These are phyloP conservation scores for Nesoenas mayeri DNA, from an alignment of 2,113 vertebrate species.

Conservation along the genomic window DNA sequence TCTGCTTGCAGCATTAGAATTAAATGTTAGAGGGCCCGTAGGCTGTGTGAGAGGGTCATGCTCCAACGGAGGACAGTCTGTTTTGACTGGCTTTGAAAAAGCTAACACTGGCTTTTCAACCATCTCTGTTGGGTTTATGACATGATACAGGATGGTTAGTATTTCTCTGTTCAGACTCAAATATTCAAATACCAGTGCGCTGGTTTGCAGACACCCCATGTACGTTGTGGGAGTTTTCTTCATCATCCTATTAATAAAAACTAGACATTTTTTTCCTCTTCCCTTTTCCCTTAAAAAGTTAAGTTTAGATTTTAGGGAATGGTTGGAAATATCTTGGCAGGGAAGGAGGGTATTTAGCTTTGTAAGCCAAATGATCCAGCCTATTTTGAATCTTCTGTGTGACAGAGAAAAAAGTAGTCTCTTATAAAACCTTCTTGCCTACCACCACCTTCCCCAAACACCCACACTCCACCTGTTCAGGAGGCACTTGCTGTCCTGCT, in stretches of 20 bases:
- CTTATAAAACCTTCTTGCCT: neutral
- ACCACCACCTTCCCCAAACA: neutral
- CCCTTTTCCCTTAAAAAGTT: neutral
- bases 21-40: neutral
- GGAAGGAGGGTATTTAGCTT: neutral
- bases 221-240: neutral
- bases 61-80: neutral
- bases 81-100: neutral
- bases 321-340: neutral
- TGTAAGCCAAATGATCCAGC: conserved; percentile 14
- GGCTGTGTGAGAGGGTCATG: neutral
- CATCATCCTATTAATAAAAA: neutral
- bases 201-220: neutral
- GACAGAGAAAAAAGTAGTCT: neutral
- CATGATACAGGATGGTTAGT: neutral
- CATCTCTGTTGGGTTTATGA: neutral
- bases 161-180: neutral
- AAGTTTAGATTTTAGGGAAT: neutral
- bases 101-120: neutral
- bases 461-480: conserved; percentile 48
- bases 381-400: conserved; percentile 14
- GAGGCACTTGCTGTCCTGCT: conserved; percentile 2
- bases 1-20: neutral
- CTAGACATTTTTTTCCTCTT: neutral
- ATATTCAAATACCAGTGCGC: neutral